Conservation (phyloP, 2,888 invertebrate genomes). For the Oxytorus armatus region DNA sequence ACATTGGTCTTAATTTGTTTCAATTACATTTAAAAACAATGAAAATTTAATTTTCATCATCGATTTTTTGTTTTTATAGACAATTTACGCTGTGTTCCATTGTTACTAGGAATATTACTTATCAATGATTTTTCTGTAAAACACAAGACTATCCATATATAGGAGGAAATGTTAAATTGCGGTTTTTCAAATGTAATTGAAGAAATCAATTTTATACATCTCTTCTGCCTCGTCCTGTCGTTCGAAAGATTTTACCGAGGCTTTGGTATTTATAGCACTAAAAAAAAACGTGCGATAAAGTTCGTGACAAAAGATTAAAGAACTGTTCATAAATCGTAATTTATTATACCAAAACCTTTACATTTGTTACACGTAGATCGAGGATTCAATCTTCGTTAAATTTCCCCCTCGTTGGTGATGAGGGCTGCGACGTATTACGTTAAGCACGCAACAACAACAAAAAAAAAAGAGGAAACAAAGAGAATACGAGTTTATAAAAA, state of each 20-base stretch:
- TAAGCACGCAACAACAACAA: conserved; percentile 11
- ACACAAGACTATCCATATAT: too few species aligned
- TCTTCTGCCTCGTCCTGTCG: conserved; percentile 18
- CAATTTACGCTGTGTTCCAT: too few species aligned
- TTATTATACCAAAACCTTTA: conserved; percentile 62
- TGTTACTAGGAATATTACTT: too few species aligned
- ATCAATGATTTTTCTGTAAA: too few species aligned
- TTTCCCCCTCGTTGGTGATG: conserved; percentile 11
- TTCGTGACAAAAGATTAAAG: conserved; percentile 2
- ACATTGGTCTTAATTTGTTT: neutral
- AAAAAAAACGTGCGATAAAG: neutral
- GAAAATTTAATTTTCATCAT: too few species aligned
- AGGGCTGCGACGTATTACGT: conserved; percentile 3
- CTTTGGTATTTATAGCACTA: neutral
- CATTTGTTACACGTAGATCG: conserved; percentile 61
- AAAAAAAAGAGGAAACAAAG: neutral
- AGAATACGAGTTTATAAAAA: conserved; percentile 34
- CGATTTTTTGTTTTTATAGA: too few species aligned
- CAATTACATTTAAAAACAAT: neutral
- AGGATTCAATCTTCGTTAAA: conserved; percentile 32
- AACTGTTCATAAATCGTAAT: conserved; percentile 48
- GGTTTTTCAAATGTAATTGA: too few species aligned
- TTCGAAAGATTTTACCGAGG: conserved; percentile 17
- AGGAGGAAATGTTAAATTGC: too few species aligned
- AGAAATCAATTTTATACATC: neutral